Base-by-base conservation (phyloP, 2,113 vertebrate genomes). In the Progne subis region DNA sequence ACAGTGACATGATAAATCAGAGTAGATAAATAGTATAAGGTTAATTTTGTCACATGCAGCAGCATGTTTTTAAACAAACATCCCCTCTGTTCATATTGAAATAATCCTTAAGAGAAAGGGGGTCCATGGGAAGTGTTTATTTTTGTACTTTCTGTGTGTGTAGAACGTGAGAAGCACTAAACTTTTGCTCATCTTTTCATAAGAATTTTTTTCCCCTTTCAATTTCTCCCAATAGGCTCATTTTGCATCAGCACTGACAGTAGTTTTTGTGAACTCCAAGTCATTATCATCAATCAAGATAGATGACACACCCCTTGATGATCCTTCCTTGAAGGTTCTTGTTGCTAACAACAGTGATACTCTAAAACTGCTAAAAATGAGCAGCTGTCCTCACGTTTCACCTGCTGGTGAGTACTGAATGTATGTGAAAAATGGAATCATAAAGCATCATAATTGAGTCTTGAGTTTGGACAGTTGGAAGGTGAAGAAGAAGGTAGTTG, bases 221-320 rank as follows among this genome's bases (percentile, higher is more conserved):
- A 43, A 41, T 93, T 96, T 91, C 53, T 86, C 24, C 34, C 14
- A 95, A 94, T 84, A 98, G 98, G 98, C 98, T 82, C 98, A 98
- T 86, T 99, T 99, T 95, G 97, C 98, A 70, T 98, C 98, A 53
- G 98, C 98, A 5, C 94, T 99, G 81, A 99, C 98, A 9, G 98
- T 98, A 53, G 98, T 98, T 91, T 98, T 99, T 97, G 98, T 98
- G 50, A 98, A 98, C 95, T 99, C 98, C 28, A 99, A 98, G 94
- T 98, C 98, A 1, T 95, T 98, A 24, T 98, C 98, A 8, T 99
- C 98, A 11, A 97, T 99, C 95, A 99, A 98, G 96, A 97, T 98
- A 39, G 98, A 99, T 95, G 98, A 98, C 79, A 98, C 98, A 8
- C 98, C 98, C 7, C 97, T 98, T 55, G 98, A 99, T 90, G 98